Conservation (phyloP, 2,888 invertebrate species). For the Litoditis marina region DNA sequence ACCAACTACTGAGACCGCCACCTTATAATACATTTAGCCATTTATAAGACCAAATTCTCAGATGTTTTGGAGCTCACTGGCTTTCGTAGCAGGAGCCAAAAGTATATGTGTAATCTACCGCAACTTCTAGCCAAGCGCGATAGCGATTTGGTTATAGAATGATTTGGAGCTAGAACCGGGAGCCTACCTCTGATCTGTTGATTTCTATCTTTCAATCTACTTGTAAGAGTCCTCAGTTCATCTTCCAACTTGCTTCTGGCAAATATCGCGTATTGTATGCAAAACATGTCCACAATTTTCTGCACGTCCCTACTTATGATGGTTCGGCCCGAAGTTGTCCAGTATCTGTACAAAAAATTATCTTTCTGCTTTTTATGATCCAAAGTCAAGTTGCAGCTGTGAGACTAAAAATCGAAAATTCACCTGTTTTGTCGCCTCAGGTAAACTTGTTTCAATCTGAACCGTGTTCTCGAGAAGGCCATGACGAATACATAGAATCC, state of each 20-base stretch:
- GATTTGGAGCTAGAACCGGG: no score
- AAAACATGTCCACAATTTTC: slow-evolving; percentile 36
- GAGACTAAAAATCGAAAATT: neutral
- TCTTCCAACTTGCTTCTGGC: slow-evolving; percentile 28
- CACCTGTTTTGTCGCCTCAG: slow-evolving; percentile 35
- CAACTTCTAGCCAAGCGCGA: no score
- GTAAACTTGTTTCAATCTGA: slow-evolving; percentile 48
- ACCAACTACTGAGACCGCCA: no score
- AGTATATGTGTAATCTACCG: no score
- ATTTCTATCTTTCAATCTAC: neutral
- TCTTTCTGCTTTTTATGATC: neutral
- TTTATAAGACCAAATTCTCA: no score
- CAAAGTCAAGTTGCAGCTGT: neutral
- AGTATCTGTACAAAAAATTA: slow-evolving; percentile 26
- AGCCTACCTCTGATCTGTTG: no score
- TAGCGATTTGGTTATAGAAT: no score
- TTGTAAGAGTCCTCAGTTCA: slow-evolving; percentile 16
- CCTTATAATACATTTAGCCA: no score
- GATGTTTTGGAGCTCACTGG: no score
- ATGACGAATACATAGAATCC: slow-evolving; percentile 39
- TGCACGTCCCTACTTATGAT: slow-evolving; percentile 41
- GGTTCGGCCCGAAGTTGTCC: slow-evolving; percentile 40
- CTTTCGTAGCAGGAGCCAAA: no score
- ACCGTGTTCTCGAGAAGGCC: slow-evolving; percentile 42
- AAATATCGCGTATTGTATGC: slow-evolving; percentile 24